phyloP scores from a whole-genome alignment of 2,888 invertebrate genomes.

The Oligia fasciuncula region DNA sequence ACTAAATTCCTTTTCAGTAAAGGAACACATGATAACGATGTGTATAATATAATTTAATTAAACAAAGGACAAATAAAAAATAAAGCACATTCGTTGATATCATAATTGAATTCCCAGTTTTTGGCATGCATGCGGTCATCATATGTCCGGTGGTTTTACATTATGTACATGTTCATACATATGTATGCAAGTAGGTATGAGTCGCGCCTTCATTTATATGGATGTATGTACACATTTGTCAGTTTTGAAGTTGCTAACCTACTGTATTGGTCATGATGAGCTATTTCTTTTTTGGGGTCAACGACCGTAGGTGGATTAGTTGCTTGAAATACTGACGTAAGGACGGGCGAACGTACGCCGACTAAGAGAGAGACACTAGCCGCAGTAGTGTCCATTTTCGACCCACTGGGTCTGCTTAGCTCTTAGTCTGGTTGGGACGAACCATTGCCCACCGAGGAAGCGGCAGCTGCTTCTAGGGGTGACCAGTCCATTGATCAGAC shows the following conservation, averaged over 20 bases:
- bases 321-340: no score
- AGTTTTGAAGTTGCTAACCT: slow-evolving; percentile 49
- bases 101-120: slow-evolving; percentile 59
- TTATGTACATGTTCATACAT: slow-evolving; percentile 32
- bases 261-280: slow-evolving; percentile 12
- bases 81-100: slow-evolving; percentile 29
- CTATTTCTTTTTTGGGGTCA: neutral
- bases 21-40: slow-evolving; percentile 25
- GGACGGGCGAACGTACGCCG: no score
- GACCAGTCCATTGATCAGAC: neutral
- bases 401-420: no score
- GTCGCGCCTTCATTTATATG: slow-evolving; percentile 21
- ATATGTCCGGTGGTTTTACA: slow-evolving; percentile 44
- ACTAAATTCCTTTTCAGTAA: neutral
- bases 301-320: no score
- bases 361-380: no score
- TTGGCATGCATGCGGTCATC: slow-evolving; percentile 50
- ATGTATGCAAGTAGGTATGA: slow-evolving; percentile 36
- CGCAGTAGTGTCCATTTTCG: no score
- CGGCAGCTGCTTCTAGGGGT: no score
- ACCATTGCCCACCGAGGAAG: no score
- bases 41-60: slow-evolving; percentile 14
- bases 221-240: neutral
- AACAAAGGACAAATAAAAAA: slow-evolving; percentile 40
- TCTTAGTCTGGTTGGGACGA: no score